Percentiles rank a stretch among this genome's conserved stretches.
Evolutionary conservation across 1,140 invertebrate genomes (phyloP).

Genomic region (Onthophagus taurus): DNA sequence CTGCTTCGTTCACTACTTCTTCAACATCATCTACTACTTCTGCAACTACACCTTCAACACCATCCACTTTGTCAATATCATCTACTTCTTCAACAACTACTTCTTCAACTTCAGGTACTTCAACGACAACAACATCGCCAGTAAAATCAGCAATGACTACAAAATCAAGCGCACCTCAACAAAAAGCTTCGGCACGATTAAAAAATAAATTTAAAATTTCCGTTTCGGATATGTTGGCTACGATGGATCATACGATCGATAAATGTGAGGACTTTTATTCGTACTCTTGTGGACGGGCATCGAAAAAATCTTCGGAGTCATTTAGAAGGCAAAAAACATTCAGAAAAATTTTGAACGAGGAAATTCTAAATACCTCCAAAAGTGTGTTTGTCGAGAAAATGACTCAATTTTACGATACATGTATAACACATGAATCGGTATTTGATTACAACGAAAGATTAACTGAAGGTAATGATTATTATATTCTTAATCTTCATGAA

Average conservation of each 20-base stretch:
- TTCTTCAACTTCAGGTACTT: neutral
- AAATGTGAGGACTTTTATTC: slow-evolving; percentile 70
- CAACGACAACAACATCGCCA: neutral
- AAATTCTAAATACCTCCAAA: no score
- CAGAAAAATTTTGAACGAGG: no score
- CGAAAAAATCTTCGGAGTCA: neutral
- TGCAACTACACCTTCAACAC: neutral
- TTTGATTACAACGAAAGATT: slow-evolving; percentile 13
- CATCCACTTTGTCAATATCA: neutral
- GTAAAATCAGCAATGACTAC: neutral
- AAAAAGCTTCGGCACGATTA: neutral
- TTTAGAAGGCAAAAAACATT: no score
- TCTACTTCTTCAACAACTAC: neutral
- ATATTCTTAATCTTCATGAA: no score
- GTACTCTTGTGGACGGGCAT: slow-evolving; percentile 48
- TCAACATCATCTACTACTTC: neutral
- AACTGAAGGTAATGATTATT: slow-evolving; percentile 13
- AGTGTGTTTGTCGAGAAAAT: slow-evolving; percentile 11
- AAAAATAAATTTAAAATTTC: slow-evolving; percentile 4
- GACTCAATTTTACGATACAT: slow-evolving; percentile 15
- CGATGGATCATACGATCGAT: slow-evolving; percentile 40
- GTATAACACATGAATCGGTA: slow-evolving; percentile 14
- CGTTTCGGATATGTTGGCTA: slow-evolving; percentile 15
- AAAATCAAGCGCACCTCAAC: neutral
- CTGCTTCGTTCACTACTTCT: no score